These are phyloP conservation scores for Xenopus laevis DNA, from an alignment of 2,113 vertebrate genomes.

Conservation along the genomic window DNA sequence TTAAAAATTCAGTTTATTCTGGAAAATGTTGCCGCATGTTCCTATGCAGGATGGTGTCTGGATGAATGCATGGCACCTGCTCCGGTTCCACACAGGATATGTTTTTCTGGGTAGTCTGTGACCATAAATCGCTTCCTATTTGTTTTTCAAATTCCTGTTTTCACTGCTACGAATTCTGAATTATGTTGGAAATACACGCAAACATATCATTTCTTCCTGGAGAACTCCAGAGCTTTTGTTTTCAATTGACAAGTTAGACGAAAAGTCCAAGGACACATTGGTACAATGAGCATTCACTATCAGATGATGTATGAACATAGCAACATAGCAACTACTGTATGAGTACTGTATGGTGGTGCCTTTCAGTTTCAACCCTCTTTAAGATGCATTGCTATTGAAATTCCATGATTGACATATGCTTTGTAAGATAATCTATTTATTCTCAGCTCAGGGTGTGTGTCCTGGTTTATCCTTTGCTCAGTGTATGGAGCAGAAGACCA, in stretches of 20 bases:
- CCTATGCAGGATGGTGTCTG: too few relatives aligned
- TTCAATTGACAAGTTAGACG: neutral
- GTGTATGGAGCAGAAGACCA: too few relatives aligned
- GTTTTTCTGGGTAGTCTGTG: neutral
- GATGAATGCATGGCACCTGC: neutral
- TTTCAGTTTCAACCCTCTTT: too few relatives aligned
- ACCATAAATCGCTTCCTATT: conserved; percentile 12
- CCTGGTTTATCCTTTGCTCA: too few relatives aligned
- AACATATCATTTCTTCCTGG: neutral
- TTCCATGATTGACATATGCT: too few relatives aligned
- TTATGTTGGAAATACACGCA: neutral
- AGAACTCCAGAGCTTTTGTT: neutral
- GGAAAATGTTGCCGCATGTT: too few relatives aligned
- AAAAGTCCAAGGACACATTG: conserved; percentile 10
- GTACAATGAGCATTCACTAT: conserved; percentile 5
- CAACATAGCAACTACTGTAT: too few relatives aligned
- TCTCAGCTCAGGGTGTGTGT: too few relatives aligned
- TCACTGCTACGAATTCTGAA: neutral
- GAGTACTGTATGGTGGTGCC: too few relatives aligned
- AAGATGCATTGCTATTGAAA: too few relatives aligned
- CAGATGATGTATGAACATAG: neutral
- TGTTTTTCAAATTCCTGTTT: conserved; percentile 10
- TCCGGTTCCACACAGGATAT: conserved; percentile 8
- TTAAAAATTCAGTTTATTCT: too few relatives aligned
- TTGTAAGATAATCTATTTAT: too few relatives aligned